Conservation (phyloP, 2,113 vertebrate species). For the Megaceryle maxima region DNA sequence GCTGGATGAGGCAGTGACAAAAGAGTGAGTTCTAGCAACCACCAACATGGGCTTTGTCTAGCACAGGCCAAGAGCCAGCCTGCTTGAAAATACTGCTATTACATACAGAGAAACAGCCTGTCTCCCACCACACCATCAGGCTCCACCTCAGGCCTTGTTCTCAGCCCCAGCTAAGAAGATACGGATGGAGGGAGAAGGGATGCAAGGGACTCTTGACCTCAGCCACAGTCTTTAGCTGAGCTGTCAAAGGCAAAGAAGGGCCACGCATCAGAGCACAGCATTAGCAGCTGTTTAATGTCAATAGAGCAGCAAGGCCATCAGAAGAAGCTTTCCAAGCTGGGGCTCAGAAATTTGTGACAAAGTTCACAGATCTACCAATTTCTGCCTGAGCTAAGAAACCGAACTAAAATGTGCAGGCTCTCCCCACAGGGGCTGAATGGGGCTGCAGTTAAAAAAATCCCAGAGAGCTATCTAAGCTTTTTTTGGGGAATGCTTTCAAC, state of each 20-base stretch:
- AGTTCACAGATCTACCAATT: neutral
- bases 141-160: neutral
- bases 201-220: neutral
- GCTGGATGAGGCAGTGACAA: neutral
- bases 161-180: neutral
- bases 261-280: neutral
- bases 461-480: too few relatives aligned
- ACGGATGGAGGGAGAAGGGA: fast-evolving
- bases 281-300: neutral
- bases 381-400: neutral
- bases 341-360: neutral
- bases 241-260: neutral
- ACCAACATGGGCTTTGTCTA: neutral
- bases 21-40: neutral
- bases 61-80: neutral
- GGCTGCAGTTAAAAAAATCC: neutral
- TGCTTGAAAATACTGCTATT: neutral
- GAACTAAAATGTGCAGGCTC: fast-evolving
- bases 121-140: neutral
- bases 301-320: fast-evolving
- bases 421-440: neutral
- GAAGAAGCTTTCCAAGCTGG: neutral
- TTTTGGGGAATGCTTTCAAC: neutral
- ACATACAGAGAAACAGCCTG: neutral
- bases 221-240: neutral